Evolutionary conservation across 1,140 invertebrate genomes (phyloP).

Genomic region (Drosophila obscura): DNA sequence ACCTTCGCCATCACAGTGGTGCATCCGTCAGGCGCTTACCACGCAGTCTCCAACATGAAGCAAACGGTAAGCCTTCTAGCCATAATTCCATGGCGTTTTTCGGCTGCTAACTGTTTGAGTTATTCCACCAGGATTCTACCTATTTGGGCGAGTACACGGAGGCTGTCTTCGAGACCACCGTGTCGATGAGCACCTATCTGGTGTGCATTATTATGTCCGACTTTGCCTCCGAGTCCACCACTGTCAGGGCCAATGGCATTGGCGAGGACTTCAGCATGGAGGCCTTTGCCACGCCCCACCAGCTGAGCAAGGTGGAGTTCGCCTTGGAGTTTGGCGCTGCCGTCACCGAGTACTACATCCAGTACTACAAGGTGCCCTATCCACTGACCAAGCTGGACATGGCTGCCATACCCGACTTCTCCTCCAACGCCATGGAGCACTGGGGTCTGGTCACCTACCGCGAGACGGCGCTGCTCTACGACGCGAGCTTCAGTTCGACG

Average conservation of each 20-base stretch:
- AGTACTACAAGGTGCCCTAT: slow-evolving; percentile 94
- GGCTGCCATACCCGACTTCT: slow-evolving; percentile 97
- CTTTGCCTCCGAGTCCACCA: slow-evolving; percentile 87
- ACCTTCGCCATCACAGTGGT: slow-evolving; percentile 91
- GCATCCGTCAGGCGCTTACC: slow-evolving; percentile 88
- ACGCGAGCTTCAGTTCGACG: slow-evolving; percentile 88
- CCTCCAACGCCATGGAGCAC: slow-evolving; percentile 97
- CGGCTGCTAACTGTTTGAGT: neutral
- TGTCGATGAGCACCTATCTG: slow-evolving; percentile 97
- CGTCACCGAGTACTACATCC: slow-evolving; percentile 93
- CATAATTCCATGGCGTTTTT: too few relatives aligned
- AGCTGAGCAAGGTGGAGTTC: slow-evolving; percentile 91
- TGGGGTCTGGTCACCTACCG: slow-evolving; percentile 94
- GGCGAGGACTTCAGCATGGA: slow-evolving; percentile 87
- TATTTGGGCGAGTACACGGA: slow-evolving; percentile 63
- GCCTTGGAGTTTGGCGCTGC: slow-evolving; percentile 91
- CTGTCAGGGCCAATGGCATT: slow-evolving; percentile 85
- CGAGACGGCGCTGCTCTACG: slow-evolving; percentile 92
- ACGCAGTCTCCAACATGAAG: slow-evolving; percentile 93
- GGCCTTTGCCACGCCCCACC: slow-evolving; percentile 90
- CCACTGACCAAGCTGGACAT: slow-evolving; percentile 95
- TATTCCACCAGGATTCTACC: slow-evolving; percentile 31
- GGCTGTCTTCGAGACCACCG: slow-evolving; percentile 90
- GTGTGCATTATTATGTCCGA: slow-evolving; percentile 96
- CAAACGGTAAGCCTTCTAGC: slow-evolving; percentile 44